Percentiles rank a stretch among this genome's conserved stretches.
phyloP scores from a whole-genome alignment of 1,140 invertebrate species.

The Tigriopus japonicus region DNA sequence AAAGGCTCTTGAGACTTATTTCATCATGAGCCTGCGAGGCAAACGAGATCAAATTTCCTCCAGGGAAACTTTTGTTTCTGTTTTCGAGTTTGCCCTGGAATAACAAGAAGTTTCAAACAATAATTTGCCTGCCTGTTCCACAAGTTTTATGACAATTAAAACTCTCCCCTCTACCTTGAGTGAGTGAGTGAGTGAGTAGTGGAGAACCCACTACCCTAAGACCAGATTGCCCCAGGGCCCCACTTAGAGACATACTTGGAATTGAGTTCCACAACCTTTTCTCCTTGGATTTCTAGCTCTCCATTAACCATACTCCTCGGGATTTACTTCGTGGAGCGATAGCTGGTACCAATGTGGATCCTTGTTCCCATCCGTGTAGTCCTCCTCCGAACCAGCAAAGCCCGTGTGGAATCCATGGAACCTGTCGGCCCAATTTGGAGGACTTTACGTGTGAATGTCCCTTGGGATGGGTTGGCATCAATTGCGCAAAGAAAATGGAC shows the following conservation, averaged over 20 bases:
- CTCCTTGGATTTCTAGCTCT: neutral
- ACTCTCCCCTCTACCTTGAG: no score
- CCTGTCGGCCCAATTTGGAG: slow-evolving; percentile 1
- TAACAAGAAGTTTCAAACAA: no score
- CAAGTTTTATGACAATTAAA: no score
- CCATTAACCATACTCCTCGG: neutral
- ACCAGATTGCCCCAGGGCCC: no score
- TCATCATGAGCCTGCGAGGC: no score
- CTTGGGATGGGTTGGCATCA: slow-evolving; percentile 4
- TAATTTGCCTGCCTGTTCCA: no score
- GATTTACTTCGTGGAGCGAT: neutral
- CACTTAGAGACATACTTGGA: neutral
- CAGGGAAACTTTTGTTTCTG: no score
- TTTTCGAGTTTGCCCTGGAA: no score
- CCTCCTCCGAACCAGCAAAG: neutral
- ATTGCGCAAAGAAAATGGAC: neutral
- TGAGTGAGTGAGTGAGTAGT: no score
- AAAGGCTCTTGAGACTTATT: no score
- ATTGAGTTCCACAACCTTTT: neutral
- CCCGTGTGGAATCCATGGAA: slow-evolving; percentile 2
- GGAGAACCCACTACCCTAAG: no score
- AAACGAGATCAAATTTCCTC: no score
- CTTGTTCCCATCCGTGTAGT: neutral
- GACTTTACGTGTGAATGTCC: slow-evolving; percentile 4
- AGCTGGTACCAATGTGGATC: neutral